These are phyloP conservation scores for Physella acuta DNA, from an alignment of 1,140 invertebrate species.

Conservation along the genomic window DNA sequence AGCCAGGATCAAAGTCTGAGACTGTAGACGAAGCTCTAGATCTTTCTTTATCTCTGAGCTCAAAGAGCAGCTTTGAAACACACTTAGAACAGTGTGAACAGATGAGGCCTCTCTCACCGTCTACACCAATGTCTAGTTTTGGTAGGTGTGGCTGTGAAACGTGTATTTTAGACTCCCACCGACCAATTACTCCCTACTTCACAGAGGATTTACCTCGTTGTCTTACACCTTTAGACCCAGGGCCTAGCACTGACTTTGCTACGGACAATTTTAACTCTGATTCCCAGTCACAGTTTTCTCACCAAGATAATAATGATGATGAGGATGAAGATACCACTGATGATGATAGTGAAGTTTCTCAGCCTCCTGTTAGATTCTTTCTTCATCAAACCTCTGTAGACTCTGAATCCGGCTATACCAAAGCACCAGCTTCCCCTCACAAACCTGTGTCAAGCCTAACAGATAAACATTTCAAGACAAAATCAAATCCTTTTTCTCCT, in stretches of 20 bases:
- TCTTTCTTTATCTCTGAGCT: neutral
- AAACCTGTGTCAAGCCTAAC: too few relatives aligned
- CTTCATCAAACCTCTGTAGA: neutral
- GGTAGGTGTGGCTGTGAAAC: conserved; percentile 15
- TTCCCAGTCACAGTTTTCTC: neutral
- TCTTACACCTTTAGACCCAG: conserved; percentile 23
- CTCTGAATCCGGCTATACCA: too few relatives aligned
- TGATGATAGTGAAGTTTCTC: neutral
- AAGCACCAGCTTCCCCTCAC: too few relatives aligned
- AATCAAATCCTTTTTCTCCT: too few relatives aligned
- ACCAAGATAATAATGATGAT: neutral
- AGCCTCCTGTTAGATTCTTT: neutral
- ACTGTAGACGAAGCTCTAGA: conserved; percentile 10
- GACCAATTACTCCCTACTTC: conserved; percentile 15
- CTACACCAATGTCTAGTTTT: conserved; percentile 3
- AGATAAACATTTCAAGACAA: too few relatives aligned
- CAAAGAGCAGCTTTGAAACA: neutral
- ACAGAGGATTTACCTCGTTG: conserved; percentile 20
- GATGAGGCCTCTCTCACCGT: neutral
- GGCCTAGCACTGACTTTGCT: conserved; percentile 5
- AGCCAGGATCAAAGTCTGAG: neutral
- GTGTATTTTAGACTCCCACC: conserved; percentile 14
- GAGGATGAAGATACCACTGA: conserved; percentile 12
- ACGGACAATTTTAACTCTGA: neutral
- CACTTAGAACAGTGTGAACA: neutral